Evolutionary conservation across 2,797 vertebrate genomes (phyloP).

Genomic region (Remorina albescens): DNA sequence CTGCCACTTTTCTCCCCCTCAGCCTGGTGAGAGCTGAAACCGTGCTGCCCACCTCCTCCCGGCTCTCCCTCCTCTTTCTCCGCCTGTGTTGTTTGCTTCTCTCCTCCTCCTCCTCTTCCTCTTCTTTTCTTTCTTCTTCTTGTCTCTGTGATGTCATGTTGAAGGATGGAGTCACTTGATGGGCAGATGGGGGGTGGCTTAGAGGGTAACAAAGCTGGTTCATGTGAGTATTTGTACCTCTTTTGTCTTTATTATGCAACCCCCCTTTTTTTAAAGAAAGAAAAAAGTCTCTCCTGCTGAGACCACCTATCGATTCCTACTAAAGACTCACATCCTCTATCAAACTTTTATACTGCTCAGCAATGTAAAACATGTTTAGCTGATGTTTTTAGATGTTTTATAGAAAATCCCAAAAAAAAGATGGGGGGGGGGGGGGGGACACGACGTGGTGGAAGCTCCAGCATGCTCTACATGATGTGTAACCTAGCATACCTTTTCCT

Average conservation of each 20-base stretch:
- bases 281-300: constrained; percentile 27
- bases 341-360: constrained; percentile 65
- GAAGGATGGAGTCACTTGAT: constrained; percentile 73
- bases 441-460: constrained; percentile 52
- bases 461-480: constrained; percentile 49
- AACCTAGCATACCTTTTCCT: constrained; percentile 55
- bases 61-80: constrained; percentile 47
- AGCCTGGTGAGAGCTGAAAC: constrained; percentile 61
- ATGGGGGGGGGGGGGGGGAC: too few relatives aligned
- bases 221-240: constrained; percentile 60
- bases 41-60: constrained; percentile 65
- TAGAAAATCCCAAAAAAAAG: constrained; percentile 24
- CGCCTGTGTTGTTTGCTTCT: constrained; percentile 55
- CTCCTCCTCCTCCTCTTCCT: constrained; percentile 42
- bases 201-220: constrained; percentile 65
- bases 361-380: constrained; percentile 31
- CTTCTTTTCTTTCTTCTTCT: constrained; percentile 47
- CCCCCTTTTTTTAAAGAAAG: constrained; percentile 34
- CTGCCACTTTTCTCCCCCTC: constrained; percentile 75
- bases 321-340: constrained; percentile 44
- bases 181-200: constrained; percentile 70
- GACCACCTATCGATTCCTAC: constrained; percentile 26
- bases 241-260: constrained; percentile 60
- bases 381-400: constrained; percentile 49
- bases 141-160: constrained; percentile 74